A percentile compares a stretch with the other conserved stretches of the same genome.
These are phyloP conservation scores for Nycticorax nycticorax DNA, from an alignment of 2,113 vertebrate species.

Conservation along the genomic window DNA sequence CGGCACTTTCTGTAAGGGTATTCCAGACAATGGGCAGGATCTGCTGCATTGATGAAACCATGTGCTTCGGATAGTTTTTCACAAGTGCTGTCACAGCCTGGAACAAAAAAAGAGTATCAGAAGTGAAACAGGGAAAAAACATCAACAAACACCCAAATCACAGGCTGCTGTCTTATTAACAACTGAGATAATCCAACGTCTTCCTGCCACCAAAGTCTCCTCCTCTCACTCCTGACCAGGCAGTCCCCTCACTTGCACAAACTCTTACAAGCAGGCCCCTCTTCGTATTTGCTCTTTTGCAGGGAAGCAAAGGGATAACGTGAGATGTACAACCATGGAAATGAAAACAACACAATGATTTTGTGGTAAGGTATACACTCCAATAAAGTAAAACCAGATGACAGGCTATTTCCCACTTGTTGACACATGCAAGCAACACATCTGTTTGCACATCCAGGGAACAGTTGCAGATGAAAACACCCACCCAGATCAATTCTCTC, in stretches of 20 bases:
- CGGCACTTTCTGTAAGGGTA: conserved; percentile 95
- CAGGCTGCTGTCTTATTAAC: not conserved
- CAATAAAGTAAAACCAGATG: not conserved
- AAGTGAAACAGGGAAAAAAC: not conserved
- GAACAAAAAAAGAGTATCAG: not conserved
- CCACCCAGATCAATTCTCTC: not conserved
- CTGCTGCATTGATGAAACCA: conserved; percentile 97
- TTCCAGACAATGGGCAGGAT: conserved; percentile 98
- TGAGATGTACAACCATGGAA: not conserved
- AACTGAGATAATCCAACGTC: not conserved
- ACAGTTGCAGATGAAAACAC: not conserved
- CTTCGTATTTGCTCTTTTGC: not conserved
- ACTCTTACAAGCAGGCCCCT: not conserved
- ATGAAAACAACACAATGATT: not conserved
- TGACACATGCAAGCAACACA: not conserved
- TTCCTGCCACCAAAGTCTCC: not conserved
- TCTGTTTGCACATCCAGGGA: not conserved
- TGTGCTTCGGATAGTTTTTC: conserved; percentile 97
- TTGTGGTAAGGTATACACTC: not conserved
- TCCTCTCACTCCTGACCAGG: not conserved
- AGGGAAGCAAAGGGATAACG: not conserved
- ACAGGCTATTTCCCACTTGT: not conserved
- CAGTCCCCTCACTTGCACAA: not conserved
- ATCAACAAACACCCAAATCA: not conserved
- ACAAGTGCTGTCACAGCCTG: conserved; percentile 96